phyloP scores from a whole-genome alignment of 2,113 vertebrate species.

The Podiceps cristatus region DNA sequence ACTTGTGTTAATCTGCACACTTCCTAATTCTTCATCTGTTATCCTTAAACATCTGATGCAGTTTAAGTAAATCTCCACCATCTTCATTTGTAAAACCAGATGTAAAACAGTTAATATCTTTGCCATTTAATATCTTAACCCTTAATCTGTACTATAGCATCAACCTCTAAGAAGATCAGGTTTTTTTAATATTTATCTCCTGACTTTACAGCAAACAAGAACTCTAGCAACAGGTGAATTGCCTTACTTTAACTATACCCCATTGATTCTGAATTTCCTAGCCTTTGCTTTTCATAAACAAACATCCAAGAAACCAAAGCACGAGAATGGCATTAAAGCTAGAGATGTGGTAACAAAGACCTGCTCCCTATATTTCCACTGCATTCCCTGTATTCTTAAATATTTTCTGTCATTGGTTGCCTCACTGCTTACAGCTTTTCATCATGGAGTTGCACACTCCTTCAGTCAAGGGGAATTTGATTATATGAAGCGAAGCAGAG shows the following conservation, averaged over 20 bases:
- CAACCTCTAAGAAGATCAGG: conserved; percentile 34
- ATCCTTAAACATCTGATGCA: conserved; percentile 17
- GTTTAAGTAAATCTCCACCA: conserved; percentile 45
- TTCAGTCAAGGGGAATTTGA: background rate
- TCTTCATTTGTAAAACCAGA: conserved; percentile 63
- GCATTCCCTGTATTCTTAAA: background rate
- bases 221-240: conserved; percentile 27
- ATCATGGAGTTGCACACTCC: background rate
- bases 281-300: background rate
- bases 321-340: background rate
- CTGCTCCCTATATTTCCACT: background rate
- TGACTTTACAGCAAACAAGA: background rate
- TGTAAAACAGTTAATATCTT: conserved; percentile 56
- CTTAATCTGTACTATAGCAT: conserved; percentile 39
- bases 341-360: background rate
- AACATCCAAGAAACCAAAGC: background rate
- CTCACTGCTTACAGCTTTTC: background rate
- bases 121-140: conserved; percentile 47
- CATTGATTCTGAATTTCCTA: background rate
- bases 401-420: background rate
- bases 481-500: background rate
- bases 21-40: conserved; percentile 67
- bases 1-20: conserved; percentile 61
- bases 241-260: background rate
- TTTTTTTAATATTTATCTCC: background rate